phyloP scores from a whole-genome alignment of 2,797 vertebrate species.

The Hypotaenidia philippensis region DNA sequence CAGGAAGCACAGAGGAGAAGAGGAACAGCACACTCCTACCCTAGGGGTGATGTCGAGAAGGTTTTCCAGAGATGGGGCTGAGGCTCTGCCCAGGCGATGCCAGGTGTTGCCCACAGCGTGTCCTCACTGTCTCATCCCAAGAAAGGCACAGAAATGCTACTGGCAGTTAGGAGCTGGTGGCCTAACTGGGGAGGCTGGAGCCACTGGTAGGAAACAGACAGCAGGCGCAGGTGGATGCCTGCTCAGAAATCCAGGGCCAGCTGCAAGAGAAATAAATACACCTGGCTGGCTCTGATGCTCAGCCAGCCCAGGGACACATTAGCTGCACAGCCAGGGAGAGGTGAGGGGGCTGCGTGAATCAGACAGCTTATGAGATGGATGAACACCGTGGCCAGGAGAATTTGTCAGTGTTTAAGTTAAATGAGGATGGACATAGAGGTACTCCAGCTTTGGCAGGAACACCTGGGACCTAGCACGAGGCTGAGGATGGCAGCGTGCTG shows the following conservation, averaged over 20 bases:
- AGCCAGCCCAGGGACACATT: neutral
- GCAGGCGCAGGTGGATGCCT: neutral
- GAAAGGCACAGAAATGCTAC: neutral
- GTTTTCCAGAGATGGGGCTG: neutral
- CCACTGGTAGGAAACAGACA: neutral
- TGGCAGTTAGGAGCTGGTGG: neutral
- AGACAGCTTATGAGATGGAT: constrained; percentile 16
- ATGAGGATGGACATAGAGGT: neutral
- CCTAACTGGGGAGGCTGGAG: neutral
- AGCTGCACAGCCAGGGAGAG: neutral
- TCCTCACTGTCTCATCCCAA: neutral
- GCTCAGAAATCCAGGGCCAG: neutral
- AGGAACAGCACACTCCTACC: fast-evolving
- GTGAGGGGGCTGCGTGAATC: neutral
- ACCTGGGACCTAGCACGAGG: neutral
- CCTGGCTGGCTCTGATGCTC: neutral
- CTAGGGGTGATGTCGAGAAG: neutral
- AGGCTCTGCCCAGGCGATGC: neutral
- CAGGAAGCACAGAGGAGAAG: neutral
- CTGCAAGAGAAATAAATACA: constrained; percentile 13
- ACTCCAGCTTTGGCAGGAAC: neutral
- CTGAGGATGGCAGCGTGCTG: neutral
- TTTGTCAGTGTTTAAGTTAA: neutral
- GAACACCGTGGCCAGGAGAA: neutral
- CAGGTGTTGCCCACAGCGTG: fast-evolving